Evolutionary conservation across 2,113 vertebrate genomes (phyloP), one percentile per base, ranked within the genome.

Genomic region (Sander vitreus): DNA sequence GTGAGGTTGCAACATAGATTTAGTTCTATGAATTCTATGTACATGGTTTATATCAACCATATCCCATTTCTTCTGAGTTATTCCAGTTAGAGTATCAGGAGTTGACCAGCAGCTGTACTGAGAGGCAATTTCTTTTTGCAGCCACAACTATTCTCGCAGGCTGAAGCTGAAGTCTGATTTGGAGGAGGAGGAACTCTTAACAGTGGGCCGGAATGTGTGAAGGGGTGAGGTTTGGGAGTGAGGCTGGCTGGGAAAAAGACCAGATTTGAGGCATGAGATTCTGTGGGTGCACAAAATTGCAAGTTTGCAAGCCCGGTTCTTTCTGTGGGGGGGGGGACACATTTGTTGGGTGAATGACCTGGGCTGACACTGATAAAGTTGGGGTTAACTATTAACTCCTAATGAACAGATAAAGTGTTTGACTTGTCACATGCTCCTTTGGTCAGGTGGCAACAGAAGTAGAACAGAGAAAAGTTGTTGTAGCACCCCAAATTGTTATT

Each of bases 361-460:
- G 64, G 21, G 25, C 18, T 87, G 76, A 70, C 73, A 59, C 53
- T 83, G 89, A 90, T 85, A 89, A 78, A 85, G 80, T 15, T 70
- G 60, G 59, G 70, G 87, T 92, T 94, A 91, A 90, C 59, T 81
- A 91, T 90, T 94, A 77, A 90, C 85, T 73, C 9, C 50, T 39
- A 18, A 75, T 8, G 55, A 45, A 48, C 45, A 76, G 84, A 88
- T 88, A 88, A 83, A 13, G 6, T 68, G 50, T 50, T 53, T 55
- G 58, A 69, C 48, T 51, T n/a, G 39, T 68, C 57, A 76, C 71
- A 59, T 77, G 67, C 10, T 85, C 30, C 50, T 53, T 36, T 55
- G 43, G 10, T 55, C 57, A 53, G 27, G 27, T 47, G 18, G 66
- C 54, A 66, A 69, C 27, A 65, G 15, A 78, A 27, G 58, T 36